phyloP scores from a whole-genome alignment of 2,888 invertebrate species.

The Athalia rosae region DNA sequence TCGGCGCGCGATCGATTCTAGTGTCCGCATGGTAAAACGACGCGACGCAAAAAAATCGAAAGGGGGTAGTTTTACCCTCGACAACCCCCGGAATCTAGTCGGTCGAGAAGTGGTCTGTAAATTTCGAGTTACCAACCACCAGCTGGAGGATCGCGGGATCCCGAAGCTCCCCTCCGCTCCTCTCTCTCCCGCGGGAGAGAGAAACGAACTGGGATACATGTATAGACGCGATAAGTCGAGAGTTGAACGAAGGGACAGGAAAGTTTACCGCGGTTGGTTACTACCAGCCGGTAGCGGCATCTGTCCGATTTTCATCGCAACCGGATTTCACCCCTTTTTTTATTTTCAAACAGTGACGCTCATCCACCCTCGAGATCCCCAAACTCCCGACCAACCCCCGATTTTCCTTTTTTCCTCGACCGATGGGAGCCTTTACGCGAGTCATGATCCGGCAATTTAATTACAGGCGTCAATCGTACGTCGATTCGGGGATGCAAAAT shows the following conservation, averaged over 20 bases:
- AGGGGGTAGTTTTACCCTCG: no score
- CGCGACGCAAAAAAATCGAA: no score
- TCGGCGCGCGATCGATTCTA: no score
- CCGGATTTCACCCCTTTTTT: slow-evolving; percentile 6
- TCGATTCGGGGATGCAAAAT: no score
- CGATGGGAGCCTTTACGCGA: neutral
- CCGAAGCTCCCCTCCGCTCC: neutral
- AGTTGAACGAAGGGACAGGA: no score
- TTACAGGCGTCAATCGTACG: no score
- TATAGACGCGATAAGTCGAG: neutral
- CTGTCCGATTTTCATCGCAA: neutral
- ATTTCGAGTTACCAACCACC: slow-evolving; percentile 12
- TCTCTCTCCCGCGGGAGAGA: neutral
- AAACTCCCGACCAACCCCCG: neutral
- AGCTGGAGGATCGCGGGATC: neutral
- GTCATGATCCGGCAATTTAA: neutral
- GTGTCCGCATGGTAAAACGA: no score
- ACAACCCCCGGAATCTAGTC: neutral
- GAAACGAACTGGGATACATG: neutral
- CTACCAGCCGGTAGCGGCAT: slow-evolving; percentile 29
- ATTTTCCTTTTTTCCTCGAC: neutral
- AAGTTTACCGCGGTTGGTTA: neutral
- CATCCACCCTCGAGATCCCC: neutral
- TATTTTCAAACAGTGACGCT: neutral
- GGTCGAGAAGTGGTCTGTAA: neutral